Base-by-base conservation (phyloP, 2,797 vertebrate genomes). In the Oryzias sinensis region DNA sequence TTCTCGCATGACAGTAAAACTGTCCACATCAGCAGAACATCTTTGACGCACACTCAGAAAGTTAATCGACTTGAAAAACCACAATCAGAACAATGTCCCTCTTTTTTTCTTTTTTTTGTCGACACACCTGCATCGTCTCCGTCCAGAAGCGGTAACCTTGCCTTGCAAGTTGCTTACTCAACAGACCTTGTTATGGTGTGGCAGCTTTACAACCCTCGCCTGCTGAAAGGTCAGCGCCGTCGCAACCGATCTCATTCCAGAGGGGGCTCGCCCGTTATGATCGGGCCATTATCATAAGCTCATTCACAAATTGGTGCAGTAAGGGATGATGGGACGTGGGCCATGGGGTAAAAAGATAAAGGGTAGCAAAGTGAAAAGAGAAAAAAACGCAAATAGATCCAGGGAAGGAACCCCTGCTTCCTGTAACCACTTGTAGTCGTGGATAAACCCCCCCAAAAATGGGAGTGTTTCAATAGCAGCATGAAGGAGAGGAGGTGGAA, bases 161-260 rank as follows among this genome's bases (percentile, higher is more conserved):
- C 76, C 81, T 80, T 85, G 82, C 77, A 90, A 90, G 87, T 87
- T 92, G 91, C 91, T 92, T 93, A 91, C 91, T 91, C 90, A 88
- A 91, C 89, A 92, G 87, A 89, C 84, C 89, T 88, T 87, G 88
- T 90, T 89, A 91, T 79, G 70, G 78, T 25, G 80, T 17, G 18
- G 78, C 70, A 67, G 54, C 77, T 89, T 90, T 88, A 85, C 85
- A 62, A 49, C 74, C 66, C 63, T 79, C 52, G 72, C 67, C 70
- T 72, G 41, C 68, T 44, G 62, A 91, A 93, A 92, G 91, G 90
- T 92, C 90, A 90, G 83, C 73, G 25, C 74, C 72, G 84, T 85
- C 77, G 65, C 69, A 80, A 78, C 70, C 47, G 56, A 81, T 85
- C 81, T 85, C 80, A 64, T 86, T 90, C 87, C 86, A 77, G 79